phyloP scores from a whole-genome alignment of 2,888 invertebrate genomes.

The Dicyrtomina minuta region DNA sequence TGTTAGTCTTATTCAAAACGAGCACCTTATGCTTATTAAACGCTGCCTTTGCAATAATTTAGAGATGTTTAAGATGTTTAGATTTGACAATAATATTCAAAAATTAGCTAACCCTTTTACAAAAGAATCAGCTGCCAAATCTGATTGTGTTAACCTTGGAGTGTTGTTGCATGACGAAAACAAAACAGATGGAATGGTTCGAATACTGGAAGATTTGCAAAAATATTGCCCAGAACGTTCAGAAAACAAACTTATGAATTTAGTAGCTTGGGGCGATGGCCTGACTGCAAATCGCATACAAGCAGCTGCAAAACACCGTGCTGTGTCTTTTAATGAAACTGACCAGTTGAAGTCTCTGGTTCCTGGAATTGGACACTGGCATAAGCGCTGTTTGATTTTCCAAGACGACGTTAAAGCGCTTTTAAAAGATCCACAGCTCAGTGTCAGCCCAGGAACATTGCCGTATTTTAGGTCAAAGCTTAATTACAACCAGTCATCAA shows the following conservation, averaged over 20 bases:
- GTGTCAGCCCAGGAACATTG: no score
- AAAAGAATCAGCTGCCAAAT: neutral
- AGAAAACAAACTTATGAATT: neutral
- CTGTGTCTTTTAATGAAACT: neutral
- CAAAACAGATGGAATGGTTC: slow-evolving; percentile 4
- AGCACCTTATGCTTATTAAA: no score
- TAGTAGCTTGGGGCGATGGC: no score
- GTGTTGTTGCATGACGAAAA: slow-evolving; percentile 4
- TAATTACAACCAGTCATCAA: neutral
- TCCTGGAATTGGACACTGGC: slow-evolving; percentile 4
- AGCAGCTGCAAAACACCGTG: neutral
- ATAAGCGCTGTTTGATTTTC: neutral
- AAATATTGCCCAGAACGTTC: slow-evolving; percentile 5
- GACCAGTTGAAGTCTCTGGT: neutral
- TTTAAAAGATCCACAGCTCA: neutral
- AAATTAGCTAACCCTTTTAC: no score
- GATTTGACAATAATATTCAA: no score
- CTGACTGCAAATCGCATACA: neutral
- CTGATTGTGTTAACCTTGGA: slow-evolving; percentile 2
- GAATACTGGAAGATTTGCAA: neutral
- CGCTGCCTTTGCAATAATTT: no score
- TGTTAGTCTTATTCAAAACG: no score
- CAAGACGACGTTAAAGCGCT: neutral
- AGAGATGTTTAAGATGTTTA: no score
- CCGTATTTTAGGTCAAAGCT: no score